These are phyloP conservation scores for Stomatorhinus ivindoensis DNA, from an alignment of 2,113 vertebrate species.

Conservation along the genomic window DNA sequence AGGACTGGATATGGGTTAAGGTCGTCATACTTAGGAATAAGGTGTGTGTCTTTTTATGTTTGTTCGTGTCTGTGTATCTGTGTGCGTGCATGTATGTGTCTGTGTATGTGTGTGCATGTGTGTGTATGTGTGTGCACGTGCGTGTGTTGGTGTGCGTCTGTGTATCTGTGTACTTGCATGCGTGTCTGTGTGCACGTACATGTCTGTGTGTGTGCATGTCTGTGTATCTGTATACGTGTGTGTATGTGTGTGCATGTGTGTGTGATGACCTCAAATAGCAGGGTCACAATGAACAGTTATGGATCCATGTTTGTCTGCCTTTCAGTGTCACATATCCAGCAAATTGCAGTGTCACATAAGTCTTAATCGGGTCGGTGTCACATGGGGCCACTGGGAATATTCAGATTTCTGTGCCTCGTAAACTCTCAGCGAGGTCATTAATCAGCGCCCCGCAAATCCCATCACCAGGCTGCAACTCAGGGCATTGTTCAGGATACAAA, in stretches of 20 bases:
- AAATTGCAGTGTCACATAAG: constrained; percentile 65
- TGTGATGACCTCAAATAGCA: constrained; percentile 5
- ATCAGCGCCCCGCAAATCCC: constrained; percentile 54
- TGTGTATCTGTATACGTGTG: not conserved
- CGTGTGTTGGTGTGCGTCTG: not conserved
- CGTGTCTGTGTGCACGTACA: not conserved
- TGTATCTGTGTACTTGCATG: not conserved
- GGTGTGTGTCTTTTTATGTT: too few relatives aligned
- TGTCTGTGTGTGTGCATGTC: too few relatives aligned
- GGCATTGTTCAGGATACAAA: constrained; percentile 48
- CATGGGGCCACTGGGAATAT: constrained; percentile 58
- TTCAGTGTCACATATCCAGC: constrained; percentile 53
- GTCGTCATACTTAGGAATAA: too few relatives aligned
- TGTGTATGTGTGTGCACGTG: not conserved
- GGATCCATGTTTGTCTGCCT: constrained; percentile 43
- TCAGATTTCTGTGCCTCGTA: constrained; percentile 64
- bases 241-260: not conserved
- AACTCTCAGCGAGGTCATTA: constrained; percentile 54
- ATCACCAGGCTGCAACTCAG: constrained; percentile 55
- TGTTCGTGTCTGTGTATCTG: too few relatives aligned
- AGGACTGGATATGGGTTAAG: too few relatives aligned
- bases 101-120: not conserved
- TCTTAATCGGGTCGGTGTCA: constrained; percentile 59
- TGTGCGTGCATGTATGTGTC: too few relatives aligned
- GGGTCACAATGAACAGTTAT: constrained; percentile 15